phyloP scores from a whole-genome alignment of 2,888 invertebrate genomes.

The Andrena camellia region DNA sequence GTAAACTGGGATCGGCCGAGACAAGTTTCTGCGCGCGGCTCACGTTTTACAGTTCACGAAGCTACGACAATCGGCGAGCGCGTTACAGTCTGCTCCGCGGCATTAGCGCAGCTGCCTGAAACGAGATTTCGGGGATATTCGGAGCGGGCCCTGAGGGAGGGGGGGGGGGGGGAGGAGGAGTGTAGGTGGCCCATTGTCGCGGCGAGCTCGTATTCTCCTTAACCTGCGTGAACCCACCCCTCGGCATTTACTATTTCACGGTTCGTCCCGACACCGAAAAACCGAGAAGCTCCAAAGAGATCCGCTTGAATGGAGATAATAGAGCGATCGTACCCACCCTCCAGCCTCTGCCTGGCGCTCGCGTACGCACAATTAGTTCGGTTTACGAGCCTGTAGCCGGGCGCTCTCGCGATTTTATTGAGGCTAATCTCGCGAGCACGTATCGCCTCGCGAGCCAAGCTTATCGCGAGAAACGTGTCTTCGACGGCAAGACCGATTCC shows the following conservation, averaged over 20 bases:
- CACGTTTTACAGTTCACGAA: constrained; percentile 62
- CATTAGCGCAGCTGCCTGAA: constrained; percentile 62
- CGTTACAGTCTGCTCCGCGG: constrained; percentile 56
- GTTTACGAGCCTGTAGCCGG: constrained; percentile 61
- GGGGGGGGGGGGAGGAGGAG: constrained; percentile 10
- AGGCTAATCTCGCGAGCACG: constrained; percentile 43
- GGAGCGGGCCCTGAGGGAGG: constrained; percentile 20
- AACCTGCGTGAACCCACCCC: constrained; percentile 62
- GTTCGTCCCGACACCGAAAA: constrained; percentile 58
- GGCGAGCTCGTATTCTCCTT: constrained; percentile 60
- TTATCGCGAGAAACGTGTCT: constrained; percentile 48
- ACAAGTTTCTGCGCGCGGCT: constrained; percentile 36
- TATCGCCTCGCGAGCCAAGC: constrained; percentile 30
- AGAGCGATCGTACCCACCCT: constrained; percentile 44
- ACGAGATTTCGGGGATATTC: constrained; percentile 66
- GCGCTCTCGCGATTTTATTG: constrained; percentile 72
- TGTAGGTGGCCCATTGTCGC: constrained; percentile 66
- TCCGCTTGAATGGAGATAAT: constrained; percentile 38
- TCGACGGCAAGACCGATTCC: constrained; percentile 44
- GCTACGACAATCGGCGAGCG: constrained; percentile 62
- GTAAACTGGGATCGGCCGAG: constrained; percentile 49
- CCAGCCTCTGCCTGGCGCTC: background rate
- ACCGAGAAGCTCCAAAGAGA: constrained; percentile 43
- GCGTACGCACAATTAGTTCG: constrained; percentile 54
- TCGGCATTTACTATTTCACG: constrained; percentile 67